Evolutionary conservation across 2,797 vertebrate genomes (phyloP).

Genomic region (Mormyrus hasselquistii): DNA sequence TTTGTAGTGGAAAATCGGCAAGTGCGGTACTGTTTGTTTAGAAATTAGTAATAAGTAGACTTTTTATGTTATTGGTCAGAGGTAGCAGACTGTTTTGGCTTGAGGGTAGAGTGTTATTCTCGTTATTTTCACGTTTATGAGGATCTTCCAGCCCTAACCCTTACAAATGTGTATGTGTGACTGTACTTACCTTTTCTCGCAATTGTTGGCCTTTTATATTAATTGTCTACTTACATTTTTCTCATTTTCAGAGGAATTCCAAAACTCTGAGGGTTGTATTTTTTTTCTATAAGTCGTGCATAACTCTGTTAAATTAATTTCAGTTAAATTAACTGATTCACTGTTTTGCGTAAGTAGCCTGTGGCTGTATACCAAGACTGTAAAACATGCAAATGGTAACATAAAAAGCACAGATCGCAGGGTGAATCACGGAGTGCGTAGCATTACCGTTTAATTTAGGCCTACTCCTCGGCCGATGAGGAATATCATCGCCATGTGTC

Average conservation of each 20-base stretch:
- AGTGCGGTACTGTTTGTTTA: not conserved
- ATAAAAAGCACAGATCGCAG: not conserved
- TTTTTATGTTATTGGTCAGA: not conserved
- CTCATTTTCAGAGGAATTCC: not conserved
- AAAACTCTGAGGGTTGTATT: not conserved
- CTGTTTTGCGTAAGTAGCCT: not conserved
- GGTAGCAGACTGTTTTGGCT: not conserved
- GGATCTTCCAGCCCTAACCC: not conserved
- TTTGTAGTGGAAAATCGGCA: not conserved
- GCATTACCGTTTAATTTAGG: conserved; percentile 20
- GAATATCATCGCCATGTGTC: conserved; percentile 11
- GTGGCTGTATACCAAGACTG: not conserved
- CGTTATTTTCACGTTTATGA: not conserved
- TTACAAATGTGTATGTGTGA: not conserved
- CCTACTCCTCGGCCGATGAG: conserved; percentile 6
- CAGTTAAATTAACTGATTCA: not conserved
- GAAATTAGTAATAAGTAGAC: not conserved
- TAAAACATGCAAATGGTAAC: not conserved
- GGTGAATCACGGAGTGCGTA: not conserved
- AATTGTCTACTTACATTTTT: not conserved
- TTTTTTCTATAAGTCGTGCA: not conserved
- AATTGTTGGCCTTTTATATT: not conserved
- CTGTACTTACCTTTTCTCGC: not conserved
- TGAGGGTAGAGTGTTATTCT: not conserved
- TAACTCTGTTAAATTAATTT: not conserved